Evolutionary conservation across 2,113 vertebrate genomes (phyloP), one percentile per base, ranked within the genome.

Genomic region (Hystrix cristata): DNA sequence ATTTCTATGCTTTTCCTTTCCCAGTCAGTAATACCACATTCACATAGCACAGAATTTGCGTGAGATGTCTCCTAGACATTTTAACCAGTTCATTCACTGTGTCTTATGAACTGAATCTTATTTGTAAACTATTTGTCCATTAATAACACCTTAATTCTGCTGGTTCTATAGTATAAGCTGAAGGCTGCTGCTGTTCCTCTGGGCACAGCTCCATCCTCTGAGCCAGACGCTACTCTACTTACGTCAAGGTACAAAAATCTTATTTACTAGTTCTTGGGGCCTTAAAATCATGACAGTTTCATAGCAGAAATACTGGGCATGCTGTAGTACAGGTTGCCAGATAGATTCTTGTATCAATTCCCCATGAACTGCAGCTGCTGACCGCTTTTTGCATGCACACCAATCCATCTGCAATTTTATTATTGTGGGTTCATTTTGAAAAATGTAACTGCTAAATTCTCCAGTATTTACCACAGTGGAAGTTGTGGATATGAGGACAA

Each of bases 251-350:
- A 91, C 48, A 74, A 84, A 95, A 81, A 55, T 92, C 31, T 94
- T 95, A 96, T 80, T 96, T 95, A 94, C 94, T 57, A 90, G 76
- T 95, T n/a, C 25, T 92, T 64, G 53, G 46, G 3, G 43, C 15
- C 72, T 69, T 88, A 67, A 92, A 85, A 92, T 97, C 87, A 96
- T 95, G n/a, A 31, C 31, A 96, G 92, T 92, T 95, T 90, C 65
- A 80, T 88, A 79, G 74, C n/a, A 85, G 53, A 94, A 95, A 91
- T 92, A n/a, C 4, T 34, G 19, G 23, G 25, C 97, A 51, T 90
- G 29, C 55, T 53, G 59, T 76, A 65, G 11, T 48, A n/a, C 18
- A 64, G 11, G 4, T 25, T 96, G 5, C 57, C 79, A 90, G 91
- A 84, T 80, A 89, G 69, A 67, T 95, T 93, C 34, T 34, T 87